Base-by-base conservation (phyloP, 2,888 invertebrate species). In the Pseudococcus viburni region DNA sequence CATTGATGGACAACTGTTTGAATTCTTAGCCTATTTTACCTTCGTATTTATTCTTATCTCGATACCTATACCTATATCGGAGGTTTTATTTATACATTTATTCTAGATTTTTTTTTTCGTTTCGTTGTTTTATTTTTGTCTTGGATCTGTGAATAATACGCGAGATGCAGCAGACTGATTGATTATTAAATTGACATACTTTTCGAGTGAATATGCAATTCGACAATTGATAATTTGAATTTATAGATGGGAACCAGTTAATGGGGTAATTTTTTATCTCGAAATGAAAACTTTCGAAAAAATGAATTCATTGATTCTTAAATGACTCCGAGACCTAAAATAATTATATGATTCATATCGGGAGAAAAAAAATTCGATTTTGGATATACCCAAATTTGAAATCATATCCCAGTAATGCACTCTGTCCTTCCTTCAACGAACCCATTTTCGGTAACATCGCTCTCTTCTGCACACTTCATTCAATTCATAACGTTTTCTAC, bases 1-100 rank as follows among this genome's bases (percentile, higher is more conserved):
- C 33, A 73, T 73, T 73, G 68, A 73, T 33, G 68, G 68, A 73
- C 68, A 73, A 73, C 68, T 73, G 59, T 59, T 59, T 59, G 68
- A 73, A 73, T 73, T 73, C 68, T 73, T 73, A 33, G 68, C 33
- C 68, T 73, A 73, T 73, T 73, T 73, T 15, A 73, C 33, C 26
- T 73, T 73, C 22, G 64, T 64, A 12, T 55, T 17, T 55, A 64
- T 64, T 64, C 68, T 73, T 73, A 73, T 73, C 68, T 73, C 68
- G 68, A 73, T 73, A 73, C 68, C 68, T 2, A 33, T 33, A 33
- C 26, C 26, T 73, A 26, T 73, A 73, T 73, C 68, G 26, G 3
- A 5, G n/a, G 11, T 73, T 73, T 73, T 73, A 73, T 73, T 73
- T 73, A 73, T 15, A 73, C n/a, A 19, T 59, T 59, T 59, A 59